Evolutionary conservation across 1,140 invertebrate genomes (phyloP).

Genomic region (Chlorops oryzae): DNA sequence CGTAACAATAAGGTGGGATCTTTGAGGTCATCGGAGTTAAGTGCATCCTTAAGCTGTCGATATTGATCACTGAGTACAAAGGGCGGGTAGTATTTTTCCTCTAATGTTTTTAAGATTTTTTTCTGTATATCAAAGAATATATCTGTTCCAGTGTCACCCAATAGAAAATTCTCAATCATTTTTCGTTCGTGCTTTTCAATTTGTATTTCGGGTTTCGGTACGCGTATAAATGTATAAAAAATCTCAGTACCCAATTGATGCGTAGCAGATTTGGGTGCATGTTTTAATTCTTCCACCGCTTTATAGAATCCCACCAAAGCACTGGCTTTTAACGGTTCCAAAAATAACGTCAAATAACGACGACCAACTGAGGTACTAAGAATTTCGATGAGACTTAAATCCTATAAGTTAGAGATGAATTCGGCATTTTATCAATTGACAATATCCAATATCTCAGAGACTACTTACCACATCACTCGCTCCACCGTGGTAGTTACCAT

Average conservation of each 20-base stretch:
- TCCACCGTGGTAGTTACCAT: slow-evolving; percentile 71
- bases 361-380: slow-evolving; percentile 65
- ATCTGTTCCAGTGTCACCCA: slow-evolving; percentile 75
- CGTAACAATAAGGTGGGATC: slow-evolving; percentile 42
- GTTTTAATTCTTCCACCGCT: slow-evolving; percentile 78
- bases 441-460: background rate
- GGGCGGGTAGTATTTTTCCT: slow-evolving; percentile 83
- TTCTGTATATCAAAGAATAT: slow-evolving; percentile 84
- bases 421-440: background rate
- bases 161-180: slow-evolving; percentile 78
- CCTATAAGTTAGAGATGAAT: slow-evolving; percentile 22
- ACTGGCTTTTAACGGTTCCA: slow-evolving; percentile 74
- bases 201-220: slow-evolving; percentile 70
- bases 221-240: slow-evolving; percentile 80
- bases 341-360: slow-evolving; percentile 69
- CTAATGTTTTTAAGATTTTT: slow-evolving; percentile 67
- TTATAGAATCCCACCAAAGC: slow-evolving; percentile 78
- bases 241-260: slow-evolving; percentile 86
- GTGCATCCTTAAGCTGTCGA: slow-evolving; percentile 64
- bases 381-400: slow-evolving; percentile 60
- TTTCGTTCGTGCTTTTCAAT: slow-evolving; percentile 54
- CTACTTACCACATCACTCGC: slow-evolving; percentile 48
- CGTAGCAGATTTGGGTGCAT: slow-evolving; percentile 64
- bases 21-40: slow-evolving; percentile 60
- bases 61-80: slow-evolving; percentile 83